Evolutionary conservation across 2,113 vertebrate genomes (phyloP), one percentile per base, ranked within the genome.

Genomic region (Heterotis niloticus): DNA sequence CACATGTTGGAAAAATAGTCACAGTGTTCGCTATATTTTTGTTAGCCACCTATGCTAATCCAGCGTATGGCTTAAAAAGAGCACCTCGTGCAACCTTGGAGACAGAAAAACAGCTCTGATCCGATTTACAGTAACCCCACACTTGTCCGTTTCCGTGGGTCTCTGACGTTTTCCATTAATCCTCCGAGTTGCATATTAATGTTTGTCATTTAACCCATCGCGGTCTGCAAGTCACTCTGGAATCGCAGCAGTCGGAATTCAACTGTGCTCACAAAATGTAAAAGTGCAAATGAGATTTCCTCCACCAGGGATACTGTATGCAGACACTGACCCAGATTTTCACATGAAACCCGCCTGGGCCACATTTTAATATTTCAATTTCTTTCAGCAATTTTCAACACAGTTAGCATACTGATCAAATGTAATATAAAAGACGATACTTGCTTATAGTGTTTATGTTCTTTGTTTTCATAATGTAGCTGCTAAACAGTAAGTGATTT

Each of bases 241-340:
- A 26, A 77, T 26, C 51, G 71, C 16, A 76, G 20, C 51, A 77
- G 67, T 71, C 51, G 66, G 13, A 76, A 69, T 54, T 75, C 65
- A 79, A 83, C 73, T 79, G 75, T 82, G 26, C 75, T 80, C 81
- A 64, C 78, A 64, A 54, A 70, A 77, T 84, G 77, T 80, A 82
- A 81, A 81, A 81, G 71, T 78, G 60, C 73, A 80, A 80, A 68
- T 81, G 81, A 72, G 24, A 80, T 83, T 79, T 75, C 70, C 24
- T 24, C n/a, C 75, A 83, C 54, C 34, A 67, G 75, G 75, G 75
- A 81, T 81, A 64, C 76, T 79, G 77, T 82, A 76, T 84, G 57
- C 74, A 56, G 26, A 74, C 75, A 74, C 78, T 82, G 80, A 84
- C 81, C 85, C 57, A 83, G 62, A 84, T 83, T 85, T 81, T 64